Evolutionary conservation across 2,888 invertebrate genomes (phyloP), one percentile per base, ranked within the genome.

Genomic region (Frankliniella intonsa): DNA sequence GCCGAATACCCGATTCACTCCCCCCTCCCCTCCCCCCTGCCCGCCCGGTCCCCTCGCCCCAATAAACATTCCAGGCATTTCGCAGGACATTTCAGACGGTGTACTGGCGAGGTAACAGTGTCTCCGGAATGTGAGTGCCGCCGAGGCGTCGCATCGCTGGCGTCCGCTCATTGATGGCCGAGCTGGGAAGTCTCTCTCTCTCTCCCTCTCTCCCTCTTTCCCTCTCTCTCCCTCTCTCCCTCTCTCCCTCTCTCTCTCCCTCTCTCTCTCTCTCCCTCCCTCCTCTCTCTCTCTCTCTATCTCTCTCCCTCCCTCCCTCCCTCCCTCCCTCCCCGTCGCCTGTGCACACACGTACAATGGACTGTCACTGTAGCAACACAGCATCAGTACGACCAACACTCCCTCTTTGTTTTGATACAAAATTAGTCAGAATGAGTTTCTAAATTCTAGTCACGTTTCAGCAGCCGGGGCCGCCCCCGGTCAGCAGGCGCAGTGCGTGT

Each of bases 101-200:
- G 62, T 17, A 62, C 62, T 62, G 62, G 62, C n/a, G 62, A 62
- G 62, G 62, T 62, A 62, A 62, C 62, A 62, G 62, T 62, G 19
- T 17, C 19, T 14, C 62, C n/a, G 62, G 62, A 62, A 62, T 62
- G 62, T n/a, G 7, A n/a, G 62, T n/a, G 62, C n/a, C 62, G 62
- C 62, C 14, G 55, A 17, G 14, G 55, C 55, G 55, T 14, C 11
- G 17, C 62, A 14, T 14, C 62, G 62, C 62, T 17, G 62, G 19
- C 17, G 17, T 14, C 7, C 7, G 19, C 62, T 62, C 62, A 62
- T 62, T 62, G 62, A 14, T 14, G 38, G 62, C 14, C 62, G 62
- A 12, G 62, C 62, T 10, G 62, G 17, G 62, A 62, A 17, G 11
- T 55, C 55, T 5, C 9, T 8, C 55, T 8, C 55, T 8, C 55